These are phyloP conservation scores for Onychomys leucogaster DNA, from an alignment of 2,797 vertebrate species.

Conservation along the genomic window DNA sequence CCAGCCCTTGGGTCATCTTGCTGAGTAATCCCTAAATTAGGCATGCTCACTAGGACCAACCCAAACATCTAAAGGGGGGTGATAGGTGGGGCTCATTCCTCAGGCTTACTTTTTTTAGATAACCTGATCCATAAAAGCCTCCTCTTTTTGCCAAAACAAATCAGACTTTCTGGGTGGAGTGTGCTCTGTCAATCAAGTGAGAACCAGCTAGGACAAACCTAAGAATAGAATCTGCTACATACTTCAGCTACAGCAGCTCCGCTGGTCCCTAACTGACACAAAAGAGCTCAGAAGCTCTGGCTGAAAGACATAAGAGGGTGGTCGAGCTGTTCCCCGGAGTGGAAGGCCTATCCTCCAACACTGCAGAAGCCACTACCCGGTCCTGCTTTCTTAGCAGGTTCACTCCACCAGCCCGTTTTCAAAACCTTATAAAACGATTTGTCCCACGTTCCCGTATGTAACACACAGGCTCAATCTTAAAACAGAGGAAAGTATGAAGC, in stretches of 20 bases:
- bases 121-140: constrained; percentile 62
- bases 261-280: constrained; percentile 59
- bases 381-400: not conserved
- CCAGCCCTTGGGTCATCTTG: constrained; percentile 54
- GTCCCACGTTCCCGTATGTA: not conserved
- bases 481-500: constrained; percentile 28
- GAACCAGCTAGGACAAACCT: constrained; percentile 69
- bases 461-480: not conserved
- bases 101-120: constrained; percentile 70
- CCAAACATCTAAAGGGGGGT: not conserved
- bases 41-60: constrained; percentile 54
- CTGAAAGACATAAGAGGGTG: constrained; percentile 57
- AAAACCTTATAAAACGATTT: constrained; percentile 49
- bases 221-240: constrained; percentile 73
- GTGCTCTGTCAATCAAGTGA: constrained; percentile 62
- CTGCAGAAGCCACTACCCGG: not conserved
- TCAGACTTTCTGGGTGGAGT: constrained; percentile 72
- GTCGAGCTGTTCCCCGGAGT: not conserved
- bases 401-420: not conserved
- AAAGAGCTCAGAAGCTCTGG: constrained; percentile 48
- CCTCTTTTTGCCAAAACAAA: constrained; percentile 77
- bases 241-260: constrained; percentile 62
- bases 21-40: constrained; percentile 61
- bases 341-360: not conserved
- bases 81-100: not conserved